phyloP scores from a whole-genome alignment of 2,797 vertebrate species.

The Microchirus variegatus region DNA sequence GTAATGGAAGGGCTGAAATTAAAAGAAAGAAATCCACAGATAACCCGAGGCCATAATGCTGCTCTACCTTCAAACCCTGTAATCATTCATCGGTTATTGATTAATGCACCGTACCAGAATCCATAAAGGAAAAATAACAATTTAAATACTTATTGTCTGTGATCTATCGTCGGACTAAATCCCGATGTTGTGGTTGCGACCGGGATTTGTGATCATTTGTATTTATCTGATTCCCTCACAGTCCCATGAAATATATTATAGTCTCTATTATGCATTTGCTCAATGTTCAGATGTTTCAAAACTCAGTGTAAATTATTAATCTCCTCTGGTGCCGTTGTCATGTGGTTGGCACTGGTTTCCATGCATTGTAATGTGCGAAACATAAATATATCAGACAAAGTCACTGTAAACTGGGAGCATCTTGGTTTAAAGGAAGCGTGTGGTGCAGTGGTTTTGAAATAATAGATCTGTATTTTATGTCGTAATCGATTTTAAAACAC shows the following conservation, averaged over 20 bases:
- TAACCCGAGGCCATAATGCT: not conserved
- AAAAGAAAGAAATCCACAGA: not conserved
- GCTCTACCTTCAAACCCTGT: not conserved
- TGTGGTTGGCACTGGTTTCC: not conserved
- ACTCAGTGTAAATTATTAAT: not conserved
- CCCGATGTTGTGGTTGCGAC: not conserved
- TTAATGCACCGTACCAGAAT: not conserved
- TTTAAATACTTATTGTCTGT: not conserved
- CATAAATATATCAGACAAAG: not conserved
- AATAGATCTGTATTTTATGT: no score
- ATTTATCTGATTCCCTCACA: slow-evolving; percentile 11
- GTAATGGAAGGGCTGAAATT: not conserved
- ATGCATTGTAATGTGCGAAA: not conserved
- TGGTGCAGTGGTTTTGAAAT: no score
- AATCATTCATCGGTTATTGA: not conserved
- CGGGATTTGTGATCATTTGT: not conserved
- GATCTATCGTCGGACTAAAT: not conserved
- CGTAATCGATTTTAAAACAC: no score
- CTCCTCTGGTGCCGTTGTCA: not conserved
- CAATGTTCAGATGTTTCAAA: not conserved
- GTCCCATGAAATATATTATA: not conserved
- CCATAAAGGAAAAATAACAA: not conserved
- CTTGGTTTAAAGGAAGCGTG: no score
- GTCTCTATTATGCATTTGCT: slow-evolving; percentile 2
- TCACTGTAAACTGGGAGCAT: not conserved